Evolutionary conservation across 1,140 invertebrate genomes (phyloP), one percentile per base, ranked within the genome.

Genomic region (Drosophila yakuba): DNA sequence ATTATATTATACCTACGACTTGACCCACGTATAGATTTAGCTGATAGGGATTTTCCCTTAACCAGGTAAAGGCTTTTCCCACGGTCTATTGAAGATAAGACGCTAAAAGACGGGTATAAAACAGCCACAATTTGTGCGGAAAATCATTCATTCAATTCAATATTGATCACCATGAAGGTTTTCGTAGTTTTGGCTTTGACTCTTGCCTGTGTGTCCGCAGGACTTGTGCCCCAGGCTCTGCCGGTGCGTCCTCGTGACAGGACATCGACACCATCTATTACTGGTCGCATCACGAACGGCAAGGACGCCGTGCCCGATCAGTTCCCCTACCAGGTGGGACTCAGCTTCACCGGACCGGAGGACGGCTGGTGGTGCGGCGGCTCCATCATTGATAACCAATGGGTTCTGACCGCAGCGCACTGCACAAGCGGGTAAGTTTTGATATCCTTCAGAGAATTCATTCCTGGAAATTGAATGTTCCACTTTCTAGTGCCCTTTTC

Each of bases 361-460:
- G 61, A 71, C 14, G 69, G 92, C 77, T 74, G 44, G 58, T 62
- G 58, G 58, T 95, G 95, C 76, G 95, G 95, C 3, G 95, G 94
- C 4, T 93, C 93, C 20, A 76, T 95, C 32, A 93, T 95, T 25
- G 92, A 89, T 67, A 75, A 81, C 39, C 44, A 92, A 17, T 94
- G 93, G 93, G 85, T 95, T 2, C 60, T 95, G 32, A 93, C 94
- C 3, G 94, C 95, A 11, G 94, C 94, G 5, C 95, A 95, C 71
- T 95, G 94, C 72, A 71, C 64, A 43, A 62, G 28, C 36, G 77
- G 77, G 79, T 83, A 60, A 66, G 73, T 14, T 17, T 5, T 1
- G 4, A 6, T 0, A 0, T 11, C 35, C 25, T 25, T 5, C 25
- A 25, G 3, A 25, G 0, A 4, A 25, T 5, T 25, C 25, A 25